Conservation (phyloP, 2,113 vertebrate genomes). For the Pleuronectes platessa region DNA sequence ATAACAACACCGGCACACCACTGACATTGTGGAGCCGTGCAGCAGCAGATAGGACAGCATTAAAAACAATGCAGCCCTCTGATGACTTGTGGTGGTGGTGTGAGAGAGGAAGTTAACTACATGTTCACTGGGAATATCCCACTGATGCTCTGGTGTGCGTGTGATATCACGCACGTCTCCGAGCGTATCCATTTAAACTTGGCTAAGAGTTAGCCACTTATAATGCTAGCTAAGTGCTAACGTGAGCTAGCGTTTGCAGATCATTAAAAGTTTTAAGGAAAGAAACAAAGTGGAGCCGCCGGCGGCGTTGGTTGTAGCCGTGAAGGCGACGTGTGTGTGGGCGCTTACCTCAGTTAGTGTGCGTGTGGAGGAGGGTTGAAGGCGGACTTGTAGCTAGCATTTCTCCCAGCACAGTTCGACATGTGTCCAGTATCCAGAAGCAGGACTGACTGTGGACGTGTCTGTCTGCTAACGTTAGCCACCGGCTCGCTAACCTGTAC, state of each 20-base stretch:
- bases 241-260: conserved; percentile 3
- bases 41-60: not conserved
- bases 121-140: not conserved
- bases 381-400: conserved; percentile 47
- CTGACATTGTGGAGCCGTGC: not conserved
- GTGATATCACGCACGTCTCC: not conserved
- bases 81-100: not conserved
- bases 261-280: conserved; percentile 13
- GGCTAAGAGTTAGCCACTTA: conserved; percentile 33
- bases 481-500: conserved; percentile 45
- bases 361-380: not conserved
- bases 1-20: not conserved
- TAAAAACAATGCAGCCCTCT: not conserved
- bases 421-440: conserved; percentile 42
- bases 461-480: conserved; percentile 53
- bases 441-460: conserved; percentile 59
- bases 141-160: not conserved
- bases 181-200: conserved; percentile 39
- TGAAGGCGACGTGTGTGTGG: not conserved
- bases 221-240: conserved; percentile 55
- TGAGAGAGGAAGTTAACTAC: not conserved
- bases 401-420: conserved; percentile 37
- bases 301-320: not conserved
- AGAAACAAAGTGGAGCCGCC: not conserved
- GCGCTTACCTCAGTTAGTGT: conserved; percentile 51